A percentile compares a stretch with the other conserved stretches of the same genome.
Evolutionary conservation across 2,888 invertebrate genomes (phyloP).

Genomic region (Graphium colonna): DNA sequence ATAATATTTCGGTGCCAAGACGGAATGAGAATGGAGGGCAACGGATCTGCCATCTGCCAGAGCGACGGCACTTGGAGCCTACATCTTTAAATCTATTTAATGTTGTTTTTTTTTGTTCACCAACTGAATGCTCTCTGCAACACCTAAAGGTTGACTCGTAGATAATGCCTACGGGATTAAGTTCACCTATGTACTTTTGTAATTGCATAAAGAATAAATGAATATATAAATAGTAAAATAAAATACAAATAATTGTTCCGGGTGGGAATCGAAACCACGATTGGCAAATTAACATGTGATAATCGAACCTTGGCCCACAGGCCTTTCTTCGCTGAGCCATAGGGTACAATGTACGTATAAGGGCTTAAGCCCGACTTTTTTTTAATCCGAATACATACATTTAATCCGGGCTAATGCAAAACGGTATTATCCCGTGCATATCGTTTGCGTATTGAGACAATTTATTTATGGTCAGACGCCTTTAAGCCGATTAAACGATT

Average conservation of each 20-base stretch:
- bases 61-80: conserved; percentile 97
- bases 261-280: too few relatives aligned
- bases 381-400: conserved; percentile 29
- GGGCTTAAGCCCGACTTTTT: conserved; percentile 41
- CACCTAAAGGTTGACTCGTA: too few relatives aligned
- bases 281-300: neutral
- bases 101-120: too few relatives aligned
- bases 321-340: neutral
- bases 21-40: conserved; percentile 93
- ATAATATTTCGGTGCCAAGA: conserved; percentile 96
- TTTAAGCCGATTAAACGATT: conserved; percentile 14
- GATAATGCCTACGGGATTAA: too few relatives aligned
- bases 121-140: too few relatives aligned
- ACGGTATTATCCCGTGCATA: conserved; percentile 20
- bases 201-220: too few relatives aligned
- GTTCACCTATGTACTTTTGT: too few relatives aligned
- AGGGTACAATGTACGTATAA: conserved; percentile 42
- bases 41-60: conserved; percentile 94
- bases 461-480: conserved; percentile 10
- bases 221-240: too few relatives aligned
- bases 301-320: neutral
- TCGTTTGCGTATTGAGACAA: conserved; percentile 5
- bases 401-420: conserved; percentile 19
- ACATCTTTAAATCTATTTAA: too few relatives aligned
- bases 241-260: too few relatives aligned